These are phyloP conservation scores for Rhynchotus rufescens DNA, from an alignment of 2,797 vertebrate species.

Conservation along the genomic window DNA sequence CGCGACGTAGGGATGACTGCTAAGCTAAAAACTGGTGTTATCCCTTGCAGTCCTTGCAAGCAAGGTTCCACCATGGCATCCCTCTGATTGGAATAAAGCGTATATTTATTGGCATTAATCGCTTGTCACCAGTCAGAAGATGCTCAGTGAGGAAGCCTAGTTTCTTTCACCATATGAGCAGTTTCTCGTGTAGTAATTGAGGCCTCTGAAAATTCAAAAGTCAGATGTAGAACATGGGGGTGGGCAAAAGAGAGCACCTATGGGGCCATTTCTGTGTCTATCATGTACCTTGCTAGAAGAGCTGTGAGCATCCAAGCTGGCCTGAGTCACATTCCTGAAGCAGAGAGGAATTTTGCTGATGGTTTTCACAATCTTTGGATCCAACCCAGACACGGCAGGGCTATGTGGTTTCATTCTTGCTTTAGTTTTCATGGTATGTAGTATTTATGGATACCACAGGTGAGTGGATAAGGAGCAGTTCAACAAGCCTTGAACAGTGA, in stretches of 20 bases:
- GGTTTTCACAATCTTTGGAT: neutral
- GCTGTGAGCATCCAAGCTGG: neutral
- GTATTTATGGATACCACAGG: neutral
- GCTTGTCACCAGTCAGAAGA: no score
- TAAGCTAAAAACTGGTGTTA: neutral
- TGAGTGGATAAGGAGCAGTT: neutral
- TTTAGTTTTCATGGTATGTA: neutral
- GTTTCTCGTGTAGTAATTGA: neutral
- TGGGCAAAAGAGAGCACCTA: neutral
- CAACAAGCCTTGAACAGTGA: neutral
- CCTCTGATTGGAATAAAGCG: neutral
- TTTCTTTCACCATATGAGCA: neutral
- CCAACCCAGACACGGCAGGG: neutral
- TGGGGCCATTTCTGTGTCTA: neutral
- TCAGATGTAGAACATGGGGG: neutral
- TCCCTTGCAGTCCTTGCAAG: no score
- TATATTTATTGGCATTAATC: neutral
- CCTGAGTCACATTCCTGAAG: neutral
- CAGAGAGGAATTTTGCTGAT: neutral
- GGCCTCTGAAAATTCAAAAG: neutral
- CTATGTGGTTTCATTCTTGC: neutral
- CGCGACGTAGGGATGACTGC: neutral
- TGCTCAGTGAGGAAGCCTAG: neutral
- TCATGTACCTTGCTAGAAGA: neutral
- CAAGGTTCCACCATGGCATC: neutral